Percentiles rank a stretch among this genome's conserved stretches.
Evolutionary conservation across 2,797 vertebrate genomes (phyloP).

Genomic region (Pitangus sulphuratus): DNA sequence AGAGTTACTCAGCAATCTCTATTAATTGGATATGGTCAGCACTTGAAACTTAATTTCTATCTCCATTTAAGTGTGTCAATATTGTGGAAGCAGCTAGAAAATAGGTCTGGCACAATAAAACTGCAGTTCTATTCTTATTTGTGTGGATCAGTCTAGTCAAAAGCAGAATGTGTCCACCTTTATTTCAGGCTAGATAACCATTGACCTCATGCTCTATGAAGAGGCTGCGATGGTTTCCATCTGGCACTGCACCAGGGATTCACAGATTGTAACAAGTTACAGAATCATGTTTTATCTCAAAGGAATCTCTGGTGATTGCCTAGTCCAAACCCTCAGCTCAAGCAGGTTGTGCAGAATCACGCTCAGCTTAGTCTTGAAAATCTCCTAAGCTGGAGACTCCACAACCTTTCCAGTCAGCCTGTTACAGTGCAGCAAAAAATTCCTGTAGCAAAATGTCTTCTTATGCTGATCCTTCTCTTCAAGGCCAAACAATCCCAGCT

Average conservation of each 20-base stretch:
- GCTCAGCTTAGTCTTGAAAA: not conserved
- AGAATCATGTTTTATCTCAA: not conserved
- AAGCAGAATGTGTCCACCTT: not conserved
- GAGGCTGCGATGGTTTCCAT: not conserved
- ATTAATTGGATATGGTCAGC: slow-evolving; percentile 53
- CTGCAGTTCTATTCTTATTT: not conserved
- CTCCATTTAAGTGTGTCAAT: slow-evolving; percentile 50
- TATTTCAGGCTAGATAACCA: not conserved
- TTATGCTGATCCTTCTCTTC: not conserved
- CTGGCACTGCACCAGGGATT: not conserved
- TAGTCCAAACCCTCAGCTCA: not conserved
- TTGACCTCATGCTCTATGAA: not conserved
- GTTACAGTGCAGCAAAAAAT: not conserved
- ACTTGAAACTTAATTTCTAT: slow-evolving; percentile 40
- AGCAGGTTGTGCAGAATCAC: not conserved
- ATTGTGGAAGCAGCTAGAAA: slow-evolving; percentile 31
- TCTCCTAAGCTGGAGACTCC: not conserved
- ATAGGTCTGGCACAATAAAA: not conserved
- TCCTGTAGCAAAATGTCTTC: not conserved
- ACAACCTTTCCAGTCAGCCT: rapidly evolving
- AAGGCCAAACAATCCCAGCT: not conserved
- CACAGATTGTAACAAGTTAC: not conserved
- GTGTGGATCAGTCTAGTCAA: not conserved
- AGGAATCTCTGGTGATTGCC: not conserved
- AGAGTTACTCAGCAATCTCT: slow-evolving; percentile 54